Base-by-base conservation (phyloP, 2,888 invertebrate genomes). In the Agrotis exclamationis region DNA sequence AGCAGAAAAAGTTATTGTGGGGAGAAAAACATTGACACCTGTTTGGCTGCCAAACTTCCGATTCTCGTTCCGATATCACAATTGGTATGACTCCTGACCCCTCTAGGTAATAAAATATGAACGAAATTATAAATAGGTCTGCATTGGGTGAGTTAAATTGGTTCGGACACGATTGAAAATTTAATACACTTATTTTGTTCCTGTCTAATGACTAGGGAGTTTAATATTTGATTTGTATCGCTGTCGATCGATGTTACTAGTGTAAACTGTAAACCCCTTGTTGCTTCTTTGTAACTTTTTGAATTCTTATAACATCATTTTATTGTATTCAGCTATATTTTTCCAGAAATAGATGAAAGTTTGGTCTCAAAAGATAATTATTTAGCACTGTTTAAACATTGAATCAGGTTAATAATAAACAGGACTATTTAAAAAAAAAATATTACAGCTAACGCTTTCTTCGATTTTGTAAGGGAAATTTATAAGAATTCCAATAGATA, bases 81-180 rank as follows among this genome's bases (percentile, higher is more conserved):
- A 48, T 45, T 20, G 16, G 22, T 24, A 56, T 24, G 14, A 50
- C n/a, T 56, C 45, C 28, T 39, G n/a, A 51, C 16, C 24, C 28
- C 53, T 60, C n/a, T 3, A 39, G 39, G 39, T 39, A 39, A 56
- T 75, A 33, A 70, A 63, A 58, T 65, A 63, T 60, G 9, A 53
- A 63, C 47, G 13, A 59, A 54, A 50, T 54, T 73, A 39, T 47
- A 59, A 63, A 73, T 53, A 22, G 28, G 45, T 54, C 57, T 47
- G 44, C 51, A 76, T 77, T 58, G 53, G 39, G 7, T 39, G 48
- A 77, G 28, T 62, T 53, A 22, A 60, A 70, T 45, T 63, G 44
- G 16, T 60, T 54, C 16, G 24, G 56, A 53, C 57, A 72, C 65
- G 57, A 60, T 64, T 51, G 39, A 53, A 71, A 71, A 44, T 71